phyloP scores from a whole-genome alignment of 2,888 invertebrate species.

The Tridacna crocea region DNA sequence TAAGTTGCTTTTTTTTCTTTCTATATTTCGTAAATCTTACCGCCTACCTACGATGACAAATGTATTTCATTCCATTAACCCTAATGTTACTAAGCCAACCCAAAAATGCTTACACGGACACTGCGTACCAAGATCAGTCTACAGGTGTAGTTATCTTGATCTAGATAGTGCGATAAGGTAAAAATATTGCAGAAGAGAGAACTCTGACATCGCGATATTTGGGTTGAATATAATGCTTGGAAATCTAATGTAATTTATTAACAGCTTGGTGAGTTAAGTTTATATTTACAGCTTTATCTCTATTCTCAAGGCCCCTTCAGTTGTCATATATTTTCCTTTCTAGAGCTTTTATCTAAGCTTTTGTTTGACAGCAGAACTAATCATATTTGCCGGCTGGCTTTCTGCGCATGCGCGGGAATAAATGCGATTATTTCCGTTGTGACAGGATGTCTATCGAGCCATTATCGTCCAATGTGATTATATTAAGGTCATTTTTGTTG shows the following conservation, averaged over 20 bases:
- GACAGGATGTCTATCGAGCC: constrained; percentile 18
- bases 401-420: constrained; percentile 18
- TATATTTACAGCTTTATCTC: constrained; percentile 12
- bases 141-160: too few relatives aligned
- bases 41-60: constrained; percentile 3
- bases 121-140: too few relatives aligned
- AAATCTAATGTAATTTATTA: too few relatives aligned
- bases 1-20: background rate
- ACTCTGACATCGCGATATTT: too few relatives aligned
- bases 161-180: too few relatives aligned
- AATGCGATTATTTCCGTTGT: constrained; percentile 24
- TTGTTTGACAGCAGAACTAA: constrained; percentile 22
- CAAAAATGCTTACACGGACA: too few relatives aligned
- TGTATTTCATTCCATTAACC: background rate
- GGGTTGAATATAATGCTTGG: too few relatives aligned
- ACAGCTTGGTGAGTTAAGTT: background rate
- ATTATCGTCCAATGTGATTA: constrained; percentile 22
- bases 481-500: constrained; percentile 19
- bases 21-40: background rate
- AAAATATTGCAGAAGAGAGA: too few relatives aligned
- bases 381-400: constrained; percentile 1
- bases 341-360: constrained; percentile 15
- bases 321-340: background rate
- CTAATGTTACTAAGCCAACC: too few relatives aligned
- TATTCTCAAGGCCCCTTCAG: background rate